A percentile compares a stretch with the other conserved stretches of the same genome.
Evolutionary conservation across 1,140 invertebrate species (phyloP).

Genomic region (Drosophila murphyi): DNA sequence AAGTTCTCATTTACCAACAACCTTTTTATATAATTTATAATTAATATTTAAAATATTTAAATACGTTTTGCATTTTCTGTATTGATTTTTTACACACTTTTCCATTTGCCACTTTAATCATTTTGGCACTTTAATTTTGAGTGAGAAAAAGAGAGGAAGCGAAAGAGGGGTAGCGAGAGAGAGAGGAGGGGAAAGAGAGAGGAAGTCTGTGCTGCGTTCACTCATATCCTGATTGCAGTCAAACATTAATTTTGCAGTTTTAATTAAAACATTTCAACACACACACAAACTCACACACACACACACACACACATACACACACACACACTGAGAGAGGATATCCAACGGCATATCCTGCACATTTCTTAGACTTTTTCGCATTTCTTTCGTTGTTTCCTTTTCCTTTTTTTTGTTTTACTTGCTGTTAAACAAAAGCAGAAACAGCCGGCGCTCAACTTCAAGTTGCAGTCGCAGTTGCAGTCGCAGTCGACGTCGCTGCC

Average conservation of each 20-base stretch:
- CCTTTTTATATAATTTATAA: too few species aligned
- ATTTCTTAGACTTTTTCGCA: conserved; percentile 21
- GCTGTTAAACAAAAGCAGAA: conserved; percentile 7
- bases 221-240: conserved; percentile 41
- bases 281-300: conserved; percentile 29
- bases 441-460: conserved; percentile 21
- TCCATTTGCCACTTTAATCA: conserved; percentile 54
- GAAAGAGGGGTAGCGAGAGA: neutral
- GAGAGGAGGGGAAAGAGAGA: neutral
- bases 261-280: conserved; percentile 71
- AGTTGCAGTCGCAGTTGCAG: conserved; percentile 17
- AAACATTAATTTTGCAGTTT: conserved; percentile 77
- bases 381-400: conserved; percentile 18
- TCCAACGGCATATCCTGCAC: neutral
- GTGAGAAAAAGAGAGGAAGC: neutral
- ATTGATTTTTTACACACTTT: conserved; percentile 64
- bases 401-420: neutral
- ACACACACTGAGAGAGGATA: conserved; percentile 16
- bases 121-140: conserved; percentile 71
- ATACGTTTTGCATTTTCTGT: conserved; percentile 13
- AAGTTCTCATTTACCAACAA: too few species aligned
- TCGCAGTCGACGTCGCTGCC: conserved; percentile 1
- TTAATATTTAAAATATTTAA: neutral
- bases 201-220: conserved; percentile 6
- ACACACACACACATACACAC: neutral